These are phyloP conservation scores for Eudyptes chrysolophus DNA, from an alignment of 2,113 vertebrate species.

Conservation along the genomic window DNA sequence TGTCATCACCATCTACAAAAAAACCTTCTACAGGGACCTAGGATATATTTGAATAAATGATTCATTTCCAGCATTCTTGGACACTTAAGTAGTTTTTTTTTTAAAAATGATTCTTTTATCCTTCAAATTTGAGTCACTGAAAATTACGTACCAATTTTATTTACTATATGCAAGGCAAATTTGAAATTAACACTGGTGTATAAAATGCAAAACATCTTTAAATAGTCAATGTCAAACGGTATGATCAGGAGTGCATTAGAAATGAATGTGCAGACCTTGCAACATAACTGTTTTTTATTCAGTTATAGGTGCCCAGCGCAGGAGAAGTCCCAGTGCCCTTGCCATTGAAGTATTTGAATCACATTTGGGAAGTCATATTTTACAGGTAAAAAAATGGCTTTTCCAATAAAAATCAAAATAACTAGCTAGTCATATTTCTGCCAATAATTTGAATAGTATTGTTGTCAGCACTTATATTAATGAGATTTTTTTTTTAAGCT, in stretches of 20 bases:
- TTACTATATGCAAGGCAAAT: not conserved
- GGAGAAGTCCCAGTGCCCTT: slow-evolving; percentile 88
- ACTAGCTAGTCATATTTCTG: not conserved
- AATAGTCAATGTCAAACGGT: not conserved
- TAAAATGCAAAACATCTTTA: not conserved
- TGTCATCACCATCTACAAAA: not conserved
- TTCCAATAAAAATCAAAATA: slow-evolving; percentile 12
- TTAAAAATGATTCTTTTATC: not conserved
- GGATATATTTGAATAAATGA: not conserved
- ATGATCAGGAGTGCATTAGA: not conserved
- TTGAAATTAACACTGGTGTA: not conserved
- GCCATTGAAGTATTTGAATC: slow-evolving; percentile 96
- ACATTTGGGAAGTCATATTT: slow-evolving; percentile 98
- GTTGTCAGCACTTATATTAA: not conserved
- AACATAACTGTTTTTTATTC: slow-evolving; percentile 75
- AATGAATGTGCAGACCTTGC: slow-evolving; percentile 56
- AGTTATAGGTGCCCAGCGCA: slow-evolving; percentile 96
- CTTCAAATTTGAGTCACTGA: not conserved
- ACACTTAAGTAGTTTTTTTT: not conserved
- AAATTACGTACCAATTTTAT: not conserved
- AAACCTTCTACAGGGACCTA: not conserved
- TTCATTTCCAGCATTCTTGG: not conserved
- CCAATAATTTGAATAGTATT: not conserved
- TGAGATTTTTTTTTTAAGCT: slow-evolving; percentile 5
- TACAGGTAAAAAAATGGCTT: slow-evolving; percentile 86